These are phyloP conservation scores for Villa cingulata DNA, from an alignment of 2,888 invertebrate genomes.

Conservation along the genomic window DNA sequence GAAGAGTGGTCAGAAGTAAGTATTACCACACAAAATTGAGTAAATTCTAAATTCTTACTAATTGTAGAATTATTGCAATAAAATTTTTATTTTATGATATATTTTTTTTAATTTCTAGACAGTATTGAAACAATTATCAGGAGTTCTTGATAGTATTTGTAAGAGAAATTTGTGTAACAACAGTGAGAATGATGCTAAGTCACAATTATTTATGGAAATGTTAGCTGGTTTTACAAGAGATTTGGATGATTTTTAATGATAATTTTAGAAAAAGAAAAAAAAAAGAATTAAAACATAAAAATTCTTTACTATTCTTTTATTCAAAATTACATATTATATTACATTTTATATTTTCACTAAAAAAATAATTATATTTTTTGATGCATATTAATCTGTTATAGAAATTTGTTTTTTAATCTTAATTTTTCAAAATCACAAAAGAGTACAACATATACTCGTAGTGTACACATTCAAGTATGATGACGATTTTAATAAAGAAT, in stretches of 20 bases:
- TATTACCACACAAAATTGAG: neutral
- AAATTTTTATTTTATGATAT: neutral
- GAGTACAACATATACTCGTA: no score
- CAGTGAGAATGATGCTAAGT: conserved; percentile 19
- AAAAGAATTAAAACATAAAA: no score
- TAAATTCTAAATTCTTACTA: neutral
- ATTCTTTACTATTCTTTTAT: no score
- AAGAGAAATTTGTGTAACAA: neutral
- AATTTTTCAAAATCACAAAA: no score
- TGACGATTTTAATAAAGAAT: no score
- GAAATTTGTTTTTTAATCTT: no score
- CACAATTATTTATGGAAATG: conserved; percentile 34
- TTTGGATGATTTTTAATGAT: conserved; percentile 26
- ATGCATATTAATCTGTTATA: no score
- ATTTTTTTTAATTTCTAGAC: conserved; percentile 4
- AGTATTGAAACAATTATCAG: conserved; percentile 7
- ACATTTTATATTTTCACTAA: no score
- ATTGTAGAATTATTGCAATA: neutral
- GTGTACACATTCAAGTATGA: no score
- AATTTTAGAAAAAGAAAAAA: no score
- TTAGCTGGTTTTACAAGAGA: conserved; percentile 32
- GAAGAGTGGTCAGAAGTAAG: conserved; percentile 50
- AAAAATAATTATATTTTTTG: no score
- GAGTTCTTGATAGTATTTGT: conserved; percentile 8
- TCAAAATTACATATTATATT: no score